Evolutionary conservation across 2,113 vertebrate species (phyloP), one percentile per base, ranked within the genome.

Genomic region (Scalopus aquaticus): DNA sequence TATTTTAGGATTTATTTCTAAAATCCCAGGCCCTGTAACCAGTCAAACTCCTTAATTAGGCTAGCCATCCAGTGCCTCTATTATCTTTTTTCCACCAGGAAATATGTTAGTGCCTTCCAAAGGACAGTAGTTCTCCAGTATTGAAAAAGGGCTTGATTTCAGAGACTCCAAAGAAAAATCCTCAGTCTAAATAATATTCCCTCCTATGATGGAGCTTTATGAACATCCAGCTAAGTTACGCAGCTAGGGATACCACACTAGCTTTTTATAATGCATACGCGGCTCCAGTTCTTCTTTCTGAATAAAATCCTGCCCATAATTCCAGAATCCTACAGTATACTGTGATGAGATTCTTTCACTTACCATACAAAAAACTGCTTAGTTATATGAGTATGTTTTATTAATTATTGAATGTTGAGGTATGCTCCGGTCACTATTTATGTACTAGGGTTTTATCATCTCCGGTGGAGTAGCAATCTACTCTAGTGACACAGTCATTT

Each of bases 321-420:
- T 98, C 96, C 96, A 95, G 95, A 97, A 94, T 88, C 87, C 93
- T 64, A 44, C 77, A 97, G 74, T 93, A 96, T 94, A 81, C 90
- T 93, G 87, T 96, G 97, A 98, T 97, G 95, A 96, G 93, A 97
- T 98, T 98, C 97, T 97, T 97, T 86, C 92, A 96, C 93, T 93
- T 96, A 95, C 95, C 95, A 95, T 96, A 97, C 97, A 96, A 97
- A 97, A 98, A 94, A 94, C 96, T 95, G 93, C 96, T 97, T 98
- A 96, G 97, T 96, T 98, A 96, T 96, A 90, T 76, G 93, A 97
- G 82, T 96, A 97, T 67, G 0, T 97, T 97, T 98, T 98, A 98
- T 98, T 97, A 98, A 94, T 97, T 97, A 97, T 97, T 98, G 95
- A 96, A 97, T 97, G 97, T 92, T 94, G 94, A 98, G 60, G 5